Conservation (phyloP, 2,113 vertebrate genomes). For the Malurus elegans region DNA sequence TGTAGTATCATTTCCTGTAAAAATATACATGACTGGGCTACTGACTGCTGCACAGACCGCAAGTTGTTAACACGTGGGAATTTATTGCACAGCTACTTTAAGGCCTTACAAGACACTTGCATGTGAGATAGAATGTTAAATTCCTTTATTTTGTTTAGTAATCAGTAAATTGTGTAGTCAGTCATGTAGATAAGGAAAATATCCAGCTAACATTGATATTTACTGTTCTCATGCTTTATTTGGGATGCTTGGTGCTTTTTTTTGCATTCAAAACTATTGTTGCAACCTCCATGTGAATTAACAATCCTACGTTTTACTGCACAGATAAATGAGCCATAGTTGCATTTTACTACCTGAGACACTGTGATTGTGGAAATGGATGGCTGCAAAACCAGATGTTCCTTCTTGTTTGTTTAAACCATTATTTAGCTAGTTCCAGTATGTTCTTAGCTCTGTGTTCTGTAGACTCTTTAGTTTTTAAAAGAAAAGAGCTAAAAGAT, state of each 20-base stretch:
- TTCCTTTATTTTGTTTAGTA: slow-evolving; percentile 37
- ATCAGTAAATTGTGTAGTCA: not conserved
- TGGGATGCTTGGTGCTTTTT: not conserved
- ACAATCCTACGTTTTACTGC: not conserved
- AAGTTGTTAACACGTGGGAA: slow-evolving; percentile 30
- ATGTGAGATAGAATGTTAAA: not conserved
- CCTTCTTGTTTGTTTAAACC: not conserved
- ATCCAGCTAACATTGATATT: not conserved
- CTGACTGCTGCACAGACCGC: slow-evolving; percentile 23
- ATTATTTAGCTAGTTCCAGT: not conserved
- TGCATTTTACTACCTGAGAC: not conserved
- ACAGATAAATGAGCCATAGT: not conserved
- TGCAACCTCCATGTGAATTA: not conserved
- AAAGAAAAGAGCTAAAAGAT: not conserved
- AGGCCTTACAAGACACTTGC: slow-evolving; percentile 12
- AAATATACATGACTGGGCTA: not conserved
- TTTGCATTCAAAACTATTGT: not conserved
- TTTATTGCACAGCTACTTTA: slow-evolving; percentile 32
- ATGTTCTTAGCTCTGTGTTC: not conserved
- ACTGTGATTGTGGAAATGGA: not conserved
- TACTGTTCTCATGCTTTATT: not conserved
- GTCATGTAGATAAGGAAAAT: not conserved
- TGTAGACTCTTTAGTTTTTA: not conserved
- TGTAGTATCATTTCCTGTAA: slow-evolving; percentile 33
- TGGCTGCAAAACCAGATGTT: not conserved